Percentiles rank a stretch among this genome's conserved stretches.
Evolutionary conservation across 2,113 vertebrate genomes (phyloP).

Genomic region (Chamaea fasciata): DNA sequence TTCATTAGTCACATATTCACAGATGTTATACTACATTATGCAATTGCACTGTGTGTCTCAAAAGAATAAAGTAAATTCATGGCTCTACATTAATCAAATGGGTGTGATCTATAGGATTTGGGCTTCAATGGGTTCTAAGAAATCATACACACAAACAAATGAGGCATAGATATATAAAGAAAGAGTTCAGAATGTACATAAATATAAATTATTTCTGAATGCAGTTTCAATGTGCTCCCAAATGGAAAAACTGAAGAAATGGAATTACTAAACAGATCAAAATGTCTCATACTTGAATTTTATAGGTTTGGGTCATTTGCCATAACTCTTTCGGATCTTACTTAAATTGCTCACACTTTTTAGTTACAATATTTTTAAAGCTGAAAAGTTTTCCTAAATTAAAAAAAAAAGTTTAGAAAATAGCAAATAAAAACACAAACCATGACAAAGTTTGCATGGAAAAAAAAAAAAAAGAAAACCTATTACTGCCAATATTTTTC

Average conservation of each 20-base stretch:
- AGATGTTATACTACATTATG: neutral
- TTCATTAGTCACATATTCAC: neutral
- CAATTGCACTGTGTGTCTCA: neutral
- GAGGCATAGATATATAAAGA: neutral
- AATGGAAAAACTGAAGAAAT: neutral
- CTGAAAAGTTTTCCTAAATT: neutral
- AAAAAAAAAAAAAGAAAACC: neutral
- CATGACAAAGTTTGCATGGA: neutral
- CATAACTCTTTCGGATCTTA: neutral
- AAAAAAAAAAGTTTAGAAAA: neutral
- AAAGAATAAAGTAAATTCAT: neutral
- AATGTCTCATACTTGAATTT: neutral
- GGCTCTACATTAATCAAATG: neutral
- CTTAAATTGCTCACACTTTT: neutral
- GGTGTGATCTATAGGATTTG: neutral
- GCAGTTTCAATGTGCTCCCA: neutral
- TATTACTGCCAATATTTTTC: neutral
- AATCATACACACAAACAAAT: neutral
- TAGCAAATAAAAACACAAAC: neutral
- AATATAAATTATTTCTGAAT: neutral
- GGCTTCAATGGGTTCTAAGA: neutral
- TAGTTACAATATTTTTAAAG: neutral
- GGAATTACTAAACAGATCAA: neutral
- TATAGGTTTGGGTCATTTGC: neutral
- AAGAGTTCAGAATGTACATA: neutral